Percentiles rank a stretch among this genome's conserved stretches.
Conservation (phyloP, 92 coral and sea anemone genomes). For the Desmophyllum pertusum region DNA sequence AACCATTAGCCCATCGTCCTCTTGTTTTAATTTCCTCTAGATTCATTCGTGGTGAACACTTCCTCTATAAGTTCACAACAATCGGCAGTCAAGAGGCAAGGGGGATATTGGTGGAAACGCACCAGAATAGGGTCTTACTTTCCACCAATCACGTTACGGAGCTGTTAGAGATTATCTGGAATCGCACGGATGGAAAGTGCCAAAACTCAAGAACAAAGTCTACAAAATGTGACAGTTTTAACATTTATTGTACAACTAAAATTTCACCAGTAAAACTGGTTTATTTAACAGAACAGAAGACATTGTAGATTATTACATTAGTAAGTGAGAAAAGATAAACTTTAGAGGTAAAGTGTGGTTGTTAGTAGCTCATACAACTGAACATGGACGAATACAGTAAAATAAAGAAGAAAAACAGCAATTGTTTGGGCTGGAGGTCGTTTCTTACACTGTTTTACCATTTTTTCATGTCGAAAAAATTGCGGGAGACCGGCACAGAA, state of each 20-base stretch:
- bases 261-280: background rate
- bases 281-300: background rate
- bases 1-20: background rate
- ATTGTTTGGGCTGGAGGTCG: too few species aligned
- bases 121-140: slow-evolving; percentile 77
- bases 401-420: too few species aligned
- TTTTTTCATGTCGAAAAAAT: too few species aligned
- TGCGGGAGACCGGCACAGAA: too few species aligned
- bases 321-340: too few species aligned
- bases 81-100: slow-evolving; percentile 82
- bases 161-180: slow-evolving; percentile 72
- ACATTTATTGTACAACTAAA: background rate
- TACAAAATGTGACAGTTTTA: background rate
- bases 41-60: slow-evolving; percentile 93
- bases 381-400: too few species aligned
- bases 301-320: too few species aligned
- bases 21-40: slow-evolving; percentile 23
- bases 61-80: slow-evolving; percentile 74
- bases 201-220: slow-evolving; percentile 50
- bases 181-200: slow-evolving; percentile 86
- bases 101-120: slow-evolving; percentile 95
- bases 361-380: too few species aligned
- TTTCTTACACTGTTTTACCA: too few species aligned
- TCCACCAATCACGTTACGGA: slow-evolving; percentile 81
- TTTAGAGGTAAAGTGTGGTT: too few species aligned